Conservation (phyloP, 2,113 vertebrate genomes). For the Dasypus novemcinctus region DNA sequence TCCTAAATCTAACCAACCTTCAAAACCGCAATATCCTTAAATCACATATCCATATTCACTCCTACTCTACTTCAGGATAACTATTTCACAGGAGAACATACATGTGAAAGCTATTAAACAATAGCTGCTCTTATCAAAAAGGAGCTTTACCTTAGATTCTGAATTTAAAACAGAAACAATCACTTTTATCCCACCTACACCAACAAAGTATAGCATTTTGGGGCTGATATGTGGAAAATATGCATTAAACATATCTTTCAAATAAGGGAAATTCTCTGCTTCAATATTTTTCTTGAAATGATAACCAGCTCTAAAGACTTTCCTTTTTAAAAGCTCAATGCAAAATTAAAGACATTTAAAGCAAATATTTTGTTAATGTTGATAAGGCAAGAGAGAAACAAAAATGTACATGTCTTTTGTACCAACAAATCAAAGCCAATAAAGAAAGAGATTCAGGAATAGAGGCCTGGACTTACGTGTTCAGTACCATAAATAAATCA, state of each 20-base stretch:
- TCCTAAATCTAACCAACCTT: not conserved
- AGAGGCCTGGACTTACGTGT: not conserved
- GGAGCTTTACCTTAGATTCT: not conserved
- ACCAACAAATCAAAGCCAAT: not conserved
- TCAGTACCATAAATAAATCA: too few relatives aligned
- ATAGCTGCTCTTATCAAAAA: not conserved
- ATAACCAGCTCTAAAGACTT: not conserved
- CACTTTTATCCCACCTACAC: not conserved
- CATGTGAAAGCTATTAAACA: not conserved
- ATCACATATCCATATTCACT: rapidly evolving
- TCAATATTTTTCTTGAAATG: not conserved
- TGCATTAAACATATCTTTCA: not conserved
- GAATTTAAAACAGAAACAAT: not conserved
- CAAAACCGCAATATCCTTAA: not conserved
- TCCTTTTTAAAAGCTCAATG: not conserved
- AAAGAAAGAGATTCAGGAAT: not conserved
- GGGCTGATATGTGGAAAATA: not conserved
- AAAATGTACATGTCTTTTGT: not conserved
- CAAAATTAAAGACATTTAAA: not conserved
- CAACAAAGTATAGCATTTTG: not conserved
- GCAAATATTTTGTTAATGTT: not conserved
- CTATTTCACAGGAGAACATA: not conserved
- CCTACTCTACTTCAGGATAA: not conserved
- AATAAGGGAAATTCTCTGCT: not conserved
- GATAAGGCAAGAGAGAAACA: not conserved